Percentiles rank a stretch among this genome's conserved stretches.
These are phyloP conservation scores for Karalla daura DNA, from an alignment of 2,797 vertebrate species.

Conservation along the genomic window DNA sequence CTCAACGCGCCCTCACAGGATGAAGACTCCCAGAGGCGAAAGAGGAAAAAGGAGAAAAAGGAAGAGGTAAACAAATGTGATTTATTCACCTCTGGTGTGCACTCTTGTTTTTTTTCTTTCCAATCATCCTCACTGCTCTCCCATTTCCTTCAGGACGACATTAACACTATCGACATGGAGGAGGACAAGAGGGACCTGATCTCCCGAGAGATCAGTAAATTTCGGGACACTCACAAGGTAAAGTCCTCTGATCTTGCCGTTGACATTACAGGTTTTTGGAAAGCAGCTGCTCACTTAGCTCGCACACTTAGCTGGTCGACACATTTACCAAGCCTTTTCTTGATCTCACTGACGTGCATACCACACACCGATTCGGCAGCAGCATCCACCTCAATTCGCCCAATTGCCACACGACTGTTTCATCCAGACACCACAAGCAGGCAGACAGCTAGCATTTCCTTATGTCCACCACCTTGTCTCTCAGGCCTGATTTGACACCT, in stretches of 20 bases:
- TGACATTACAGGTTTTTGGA: slow-evolving; percentile 82
- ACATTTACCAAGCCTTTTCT: slow-evolving; percentile 50
- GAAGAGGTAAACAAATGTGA: slow-evolving; percentile 88
- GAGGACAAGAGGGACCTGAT: slow-evolving; percentile 99
- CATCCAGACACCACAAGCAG: slow-evolving; percentile 53
- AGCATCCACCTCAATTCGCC: slow-evolving; percentile 45
- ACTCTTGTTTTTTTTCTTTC: background rate
- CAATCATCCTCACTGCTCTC: background rate
- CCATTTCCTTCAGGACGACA: slow-evolving; percentile 90
- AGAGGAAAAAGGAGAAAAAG: slow-evolving; percentile 98
- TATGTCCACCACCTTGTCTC: slow-evolving; percentile 54
- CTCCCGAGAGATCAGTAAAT: slow-evolving; percentile 99
- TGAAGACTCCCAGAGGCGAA: slow-evolving; percentile 94
- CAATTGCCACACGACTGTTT: slow-evolving; percentile 53
- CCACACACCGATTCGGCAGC: slow-evolving; percentile 52
- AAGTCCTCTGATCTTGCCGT: slow-evolving; percentile 77
- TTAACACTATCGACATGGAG: slow-evolving; percentile 99
- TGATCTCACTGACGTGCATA: slow-evolving; percentile 59
- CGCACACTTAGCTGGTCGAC: slow-evolving; percentile 65
- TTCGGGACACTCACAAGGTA: slow-evolving; percentile 99
- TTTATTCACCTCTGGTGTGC: background rate
- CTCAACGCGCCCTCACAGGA: slow-evolving; percentile 96
- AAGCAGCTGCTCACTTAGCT: slow-evolving; percentile 80
- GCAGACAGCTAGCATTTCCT: slow-evolving; percentile 51
- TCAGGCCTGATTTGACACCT: slow-evolving; percentile 70